Evolutionary conservation across 1,140 invertebrate genomes (phyloP), one percentile per base, ranked within the genome.

Genomic region (Holotrichia oblita): DNA sequence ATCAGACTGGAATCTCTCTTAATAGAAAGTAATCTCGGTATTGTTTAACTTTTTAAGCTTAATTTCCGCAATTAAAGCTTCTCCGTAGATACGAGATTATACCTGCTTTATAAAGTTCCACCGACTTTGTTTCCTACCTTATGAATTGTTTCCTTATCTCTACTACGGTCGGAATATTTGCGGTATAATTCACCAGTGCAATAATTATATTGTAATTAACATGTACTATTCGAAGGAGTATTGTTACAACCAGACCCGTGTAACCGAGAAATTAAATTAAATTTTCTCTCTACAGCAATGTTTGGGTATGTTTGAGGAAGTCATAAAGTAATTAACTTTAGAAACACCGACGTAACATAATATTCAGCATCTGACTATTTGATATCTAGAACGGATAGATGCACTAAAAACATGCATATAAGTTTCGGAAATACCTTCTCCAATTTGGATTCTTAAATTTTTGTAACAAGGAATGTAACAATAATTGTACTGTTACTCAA

Each of bases 31-130:
- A 80, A 78, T 80, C 79, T 34, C n/a, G 12, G 42, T 44, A 78
- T 80, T 80, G 76, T 80, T 80, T 77, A 80, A 80, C 42, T 80
- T 80, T 80, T 80, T 80, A 80, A 80, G 77, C 79, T 72, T 61
- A 48, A 80, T 80, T 80, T 80, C 79, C 79, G 79, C 79, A 80
- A 80, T 80, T 80, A 80, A 80, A 80, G 61, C 76, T 34, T 22
- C 42, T 34, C 59, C 69, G 77, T 48, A 55, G 24, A n/a, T 59
- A 55, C 20, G 41, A 74, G 77, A 78, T 78, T 78, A 48, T 61
- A 61, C 2, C 17, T 40, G 72, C 77, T 77, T 80, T 80, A 80
- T 80, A 78, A 80, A 80, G 76, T 80, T 77, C 69, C 79, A 69
- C 76, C 27, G 61, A 77, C 55, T 64, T 77, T 41, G 76, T 69